Evolutionary conservation across 2,797 vertebrate genomes (phyloP).

Genomic region (Macropodus opercularis): DNA sequence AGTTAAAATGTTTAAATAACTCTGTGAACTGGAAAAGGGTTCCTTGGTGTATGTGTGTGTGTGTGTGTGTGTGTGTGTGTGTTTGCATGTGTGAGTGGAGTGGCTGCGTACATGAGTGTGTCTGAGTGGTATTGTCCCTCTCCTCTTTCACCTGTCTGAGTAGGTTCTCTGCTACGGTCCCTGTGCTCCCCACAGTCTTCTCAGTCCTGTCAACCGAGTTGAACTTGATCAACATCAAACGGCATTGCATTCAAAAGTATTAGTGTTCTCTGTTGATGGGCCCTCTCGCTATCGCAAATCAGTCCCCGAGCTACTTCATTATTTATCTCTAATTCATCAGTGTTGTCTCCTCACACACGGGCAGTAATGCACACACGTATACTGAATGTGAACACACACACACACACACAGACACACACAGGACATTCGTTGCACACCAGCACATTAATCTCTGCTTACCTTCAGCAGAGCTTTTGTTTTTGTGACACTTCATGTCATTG

Average conservation of each 20-base stretch:
- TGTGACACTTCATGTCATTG: slow-evolving; percentile 42
- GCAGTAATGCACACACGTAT: slow-evolving; percentile 72
- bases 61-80: slow-evolving; percentile 27
- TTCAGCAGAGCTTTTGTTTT: slow-evolving; percentile 64
- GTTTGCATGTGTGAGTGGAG: slow-evolving; percentile 59
- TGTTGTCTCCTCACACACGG: slow-evolving; percentile 76
- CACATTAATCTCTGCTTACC: slow-evolving; percentile 68
- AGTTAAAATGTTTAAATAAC: slow-evolving; percentile 69
- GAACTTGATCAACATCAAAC: slow-evolving; percentile 86
- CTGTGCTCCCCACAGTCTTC: slow-evolving; percentile 80
- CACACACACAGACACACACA: slow-evolving; percentile 43
- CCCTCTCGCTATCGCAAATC: slow-evolving; percentile 83
- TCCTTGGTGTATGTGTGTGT: slow-evolving; percentile 34
- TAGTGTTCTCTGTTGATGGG: slow-evolving; percentile 85
- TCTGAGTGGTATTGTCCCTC: slow-evolving; percentile 82
- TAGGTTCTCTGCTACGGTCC: slow-evolving; percentile 79
- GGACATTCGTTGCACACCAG: slow-evolving; percentile 56
- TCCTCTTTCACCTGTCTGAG: slow-evolving; percentile 84
- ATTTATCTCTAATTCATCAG: slow-evolving; percentile 85
- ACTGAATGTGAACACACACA: slow-evolving; percentile 49
- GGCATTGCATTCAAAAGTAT: slow-evolving; percentile 84
- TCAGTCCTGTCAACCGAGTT: slow-evolving; percentile 82
- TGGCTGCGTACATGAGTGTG: slow-evolving; percentile 64
- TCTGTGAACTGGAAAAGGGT: slow-evolving; percentile 50
- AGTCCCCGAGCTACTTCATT: slow-evolving; percentile 83